Evolutionary conservation across 2,113 vertebrate genomes (phyloP), one percentile per base, ranked within the genome.

Genomic region (Rhipidura dahli): DNA sequence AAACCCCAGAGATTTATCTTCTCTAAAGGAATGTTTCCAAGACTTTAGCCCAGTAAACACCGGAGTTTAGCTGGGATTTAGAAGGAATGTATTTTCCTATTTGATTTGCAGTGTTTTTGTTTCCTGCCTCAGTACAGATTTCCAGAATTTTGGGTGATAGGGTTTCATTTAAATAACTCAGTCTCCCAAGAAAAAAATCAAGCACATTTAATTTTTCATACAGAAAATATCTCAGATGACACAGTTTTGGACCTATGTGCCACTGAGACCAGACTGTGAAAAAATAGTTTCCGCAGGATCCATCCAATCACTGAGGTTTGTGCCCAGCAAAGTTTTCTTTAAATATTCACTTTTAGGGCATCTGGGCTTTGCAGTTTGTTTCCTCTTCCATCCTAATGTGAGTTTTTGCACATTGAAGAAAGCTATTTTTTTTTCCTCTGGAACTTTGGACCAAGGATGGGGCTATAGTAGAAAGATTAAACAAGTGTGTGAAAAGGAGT

Each of bases 51-150:
- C 49, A 83, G 68, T 92, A 91, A 88, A 93, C 68, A 89, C 50
- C 69, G 63, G 65, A 68, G 50, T 56, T 97, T 81, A 97, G 51
- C 71, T 88, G 85, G 79, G 82, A 93, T 93, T 96, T 93, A 83
- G 65, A 57, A 93, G 21, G 64, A 87, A 86, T 91, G 68, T 85
- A 71, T 87, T 91, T 83, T 87, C 60, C 53, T 87, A 11, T 91
- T 91, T 92, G 70, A 65, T 93, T 97, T 96, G 78, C 70, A 83
- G 88, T 45, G 40, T 17, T 40, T 95, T 50, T 87, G 33, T 93
- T 97, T 94, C 53, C 50, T 81, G 28, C 26, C 39, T 75, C 15
- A 3, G 27, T 63, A 56, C 23, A 71, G n/a, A 87, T 88, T 63
- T 85, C 35, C 83, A 63, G 50, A 92, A 94, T 88, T 66, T 57